phyloP scores from a whole-genome alignment of 2,113 vertebrate genomes.

The Silurus asotus region DNA sequence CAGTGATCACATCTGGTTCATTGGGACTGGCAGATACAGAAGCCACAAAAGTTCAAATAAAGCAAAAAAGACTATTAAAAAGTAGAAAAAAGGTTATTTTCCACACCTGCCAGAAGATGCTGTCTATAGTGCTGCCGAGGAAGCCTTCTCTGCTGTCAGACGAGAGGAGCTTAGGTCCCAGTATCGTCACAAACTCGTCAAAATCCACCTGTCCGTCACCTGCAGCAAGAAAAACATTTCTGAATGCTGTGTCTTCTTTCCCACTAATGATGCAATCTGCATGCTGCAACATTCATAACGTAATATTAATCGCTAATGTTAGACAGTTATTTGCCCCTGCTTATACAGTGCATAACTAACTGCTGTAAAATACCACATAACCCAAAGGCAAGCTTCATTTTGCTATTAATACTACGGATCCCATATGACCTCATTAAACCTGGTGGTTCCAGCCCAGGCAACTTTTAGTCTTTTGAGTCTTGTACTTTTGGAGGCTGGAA shows the following conservation, averaged over 20 bases:
- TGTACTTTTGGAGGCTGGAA: conserved; percentile 10
- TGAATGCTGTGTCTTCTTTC: background rate
- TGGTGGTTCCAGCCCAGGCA: conserved; percentile 2
- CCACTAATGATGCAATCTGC: background rate
- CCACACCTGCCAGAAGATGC: conserved; percentile 98
- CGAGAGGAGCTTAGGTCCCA: conserved; percentile 93
- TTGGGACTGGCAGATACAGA: background rate
- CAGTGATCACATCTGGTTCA: background rate
- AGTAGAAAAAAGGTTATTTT: background rate
- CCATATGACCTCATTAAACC: conserved; percentile 23
- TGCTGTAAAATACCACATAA: background rate
- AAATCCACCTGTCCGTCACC: conserved; percentile 98
- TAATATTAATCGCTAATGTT: background rate
- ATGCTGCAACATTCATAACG: background rate
- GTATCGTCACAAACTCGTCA: conserved; percentile 98
- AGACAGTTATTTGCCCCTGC: background rate
- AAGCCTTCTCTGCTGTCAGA: conserved; percentile 95
- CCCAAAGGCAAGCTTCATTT: conserved; percentile 20
- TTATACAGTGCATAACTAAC: background rate
- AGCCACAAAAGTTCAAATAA: background rate
- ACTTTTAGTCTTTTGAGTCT: background rate
- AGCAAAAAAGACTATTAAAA: background rate
- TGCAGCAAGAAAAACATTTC: conserved; percentile 63
- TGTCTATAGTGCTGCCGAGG: conserved; percentile 95
- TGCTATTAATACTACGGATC: conserved; percentile 30